A percentile compares a stretch with the other conserved stretches of the same genome.
Conservation (phyloP, 1,140 invertebrate genomes). For the Aethina tumida region DNA sequence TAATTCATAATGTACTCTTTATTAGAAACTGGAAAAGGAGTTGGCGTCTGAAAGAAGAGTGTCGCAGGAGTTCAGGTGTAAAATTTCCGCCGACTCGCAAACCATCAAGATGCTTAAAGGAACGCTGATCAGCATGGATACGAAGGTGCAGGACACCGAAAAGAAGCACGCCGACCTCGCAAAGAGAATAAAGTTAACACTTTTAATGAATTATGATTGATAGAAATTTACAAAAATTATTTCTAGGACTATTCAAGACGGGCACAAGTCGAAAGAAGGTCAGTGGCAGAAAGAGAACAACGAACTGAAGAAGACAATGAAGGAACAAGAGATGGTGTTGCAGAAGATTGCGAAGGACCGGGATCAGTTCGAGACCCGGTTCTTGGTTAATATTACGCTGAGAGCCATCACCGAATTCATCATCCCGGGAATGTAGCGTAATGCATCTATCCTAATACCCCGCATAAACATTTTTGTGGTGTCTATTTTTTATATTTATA, state of each 20-base stretch:
- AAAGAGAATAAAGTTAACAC: conserved; percentile 20
- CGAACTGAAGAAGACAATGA: conserved; percentile 25
- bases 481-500: too few relatives aligned
- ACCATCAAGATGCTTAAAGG: conserved; percentile 17
- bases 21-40: conserved; percentile 27
- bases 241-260: conserved; percentile 15
- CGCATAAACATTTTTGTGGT: too few relatives aligned
- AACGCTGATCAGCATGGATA: conserved; percentile 24
- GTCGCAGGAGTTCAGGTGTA: conserved; percentile 17
- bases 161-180: conserved; percentile 17
- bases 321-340: conserved; percentile 27
- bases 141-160: conserved; percentile 18
- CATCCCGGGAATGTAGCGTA: too few relatives aligned
- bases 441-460: too few relatives aligned
- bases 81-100: conserved; percentile 13
- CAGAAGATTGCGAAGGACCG: conserved; percentile 29
- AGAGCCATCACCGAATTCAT: conserved; percentile 21
- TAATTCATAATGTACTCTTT: conserved; percentile 6
- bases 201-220: neutral
- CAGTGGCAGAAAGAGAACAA: conserved; percentile 29
- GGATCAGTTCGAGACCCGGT: conserved; percentile 30
- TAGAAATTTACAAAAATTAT: neutral
- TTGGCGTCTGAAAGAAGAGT: conserved; percentile 25
- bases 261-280: conserved; percentile 21
- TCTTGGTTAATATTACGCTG: conserved; percentile 26